Percentiles rank a stretch among this genome's conserved stretches.
phyloP scores from a whole-genome alignment of 2,888 invertebrate species.

The Blastobasis lacticolella region DNA sequence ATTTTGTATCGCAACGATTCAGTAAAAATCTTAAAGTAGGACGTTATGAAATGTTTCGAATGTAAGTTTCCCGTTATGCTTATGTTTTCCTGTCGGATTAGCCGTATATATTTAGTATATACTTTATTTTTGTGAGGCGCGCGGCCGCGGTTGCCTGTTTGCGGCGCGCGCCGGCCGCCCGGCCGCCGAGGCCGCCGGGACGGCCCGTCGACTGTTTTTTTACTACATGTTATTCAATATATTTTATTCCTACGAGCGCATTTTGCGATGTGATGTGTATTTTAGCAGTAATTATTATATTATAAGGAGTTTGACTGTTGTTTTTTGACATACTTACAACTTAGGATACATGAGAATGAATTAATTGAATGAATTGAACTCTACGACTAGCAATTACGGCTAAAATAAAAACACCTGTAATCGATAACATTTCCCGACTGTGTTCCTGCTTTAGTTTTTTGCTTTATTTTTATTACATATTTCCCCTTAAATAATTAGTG shows the following conservation, averaged over 20 bases:
- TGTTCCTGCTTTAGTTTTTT: constrained; percentile 74
- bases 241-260: constrained; percentile 87
- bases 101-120: constrained; percentile 69
- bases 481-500: constrained; percentile 69
- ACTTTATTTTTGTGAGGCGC: constrained; percentile 53
- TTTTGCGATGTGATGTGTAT: constrained; percentile 82
- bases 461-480: constrained; percentile 71
- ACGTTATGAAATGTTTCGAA: constrained; percentile 75
- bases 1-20: constrained; percentile 73
- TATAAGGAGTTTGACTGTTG: constrained; percentile 75
- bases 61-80: constrained; percentile 75
- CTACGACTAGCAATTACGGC: constrained; percentile 62
- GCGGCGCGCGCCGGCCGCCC: constrained; percentile 59
- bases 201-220: constrained; percentile 61
- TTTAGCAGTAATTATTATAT: constrained; percentile 76
- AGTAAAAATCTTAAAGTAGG: constrained; percentile 75
- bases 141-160: constrained; percentile 71
- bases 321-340: constrained; percentile 74
- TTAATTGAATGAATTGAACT: constrained; percentile 58
- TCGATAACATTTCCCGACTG: constrained; percentile 71
- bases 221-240: constrained; percentile 80
- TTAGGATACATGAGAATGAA: constrained; percentile 65
- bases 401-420: constrained; percentile 63
- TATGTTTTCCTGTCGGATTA: constrained; percentile 65
- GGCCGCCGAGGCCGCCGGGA: constrained; percentile 50